Evolutionary conservation across 2,888 invertebrate genomes (phyloP), one percentile per base, ranked within the genome.

Genomic region (Apodemia hepburni): DNA sequence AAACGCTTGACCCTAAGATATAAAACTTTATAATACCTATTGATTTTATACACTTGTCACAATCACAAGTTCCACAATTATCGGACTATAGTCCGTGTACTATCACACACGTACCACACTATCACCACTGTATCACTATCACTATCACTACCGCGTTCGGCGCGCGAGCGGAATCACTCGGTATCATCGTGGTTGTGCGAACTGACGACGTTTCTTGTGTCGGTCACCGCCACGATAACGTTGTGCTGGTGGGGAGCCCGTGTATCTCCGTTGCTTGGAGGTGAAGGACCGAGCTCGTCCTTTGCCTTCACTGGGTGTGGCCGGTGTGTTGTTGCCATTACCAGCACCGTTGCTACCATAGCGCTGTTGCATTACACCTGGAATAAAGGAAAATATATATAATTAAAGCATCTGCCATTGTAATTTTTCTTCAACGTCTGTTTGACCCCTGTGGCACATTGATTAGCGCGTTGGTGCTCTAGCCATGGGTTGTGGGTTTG

Each of bases 341-440:
- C 47, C 61, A 57, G 59, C 65, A 61, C 64, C 73, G 62, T 64
- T 71, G 65, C 68, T 71, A 66, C 74, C 78, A 75, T 79, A 83
- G 29, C 87, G 82, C 69, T 84, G 85, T 68, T 76, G 76, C 78
- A 87, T 86, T 58, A 87, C 87, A 51, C 87, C 86, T 85, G 79
- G 1, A 58, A 59, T 2, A 6, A 27, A 12, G 22, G 22, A 18
- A 22, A 5, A 33, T 33, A 6, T 33, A 7, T 29, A 29, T 5
- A 29, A 29, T 29, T 29, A 3, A 5, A 29, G 5, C 29, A 29
- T 29, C 3, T n/a, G n/a, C n/a, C n/a, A n/a, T n/a, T n/a, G n/a
- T n/a, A n/a, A n/a, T n/a, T n/a, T n/a, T n/a, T n/a, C n/a, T n/a
- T n/a, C n/a, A n/a, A n/a, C n/a, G n/a, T n/a, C n/a, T n/a, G n/a